Base-by-base conservation (phyloP, 1,140 invertebrate species). In the Liolophura sinensis region DNA sequence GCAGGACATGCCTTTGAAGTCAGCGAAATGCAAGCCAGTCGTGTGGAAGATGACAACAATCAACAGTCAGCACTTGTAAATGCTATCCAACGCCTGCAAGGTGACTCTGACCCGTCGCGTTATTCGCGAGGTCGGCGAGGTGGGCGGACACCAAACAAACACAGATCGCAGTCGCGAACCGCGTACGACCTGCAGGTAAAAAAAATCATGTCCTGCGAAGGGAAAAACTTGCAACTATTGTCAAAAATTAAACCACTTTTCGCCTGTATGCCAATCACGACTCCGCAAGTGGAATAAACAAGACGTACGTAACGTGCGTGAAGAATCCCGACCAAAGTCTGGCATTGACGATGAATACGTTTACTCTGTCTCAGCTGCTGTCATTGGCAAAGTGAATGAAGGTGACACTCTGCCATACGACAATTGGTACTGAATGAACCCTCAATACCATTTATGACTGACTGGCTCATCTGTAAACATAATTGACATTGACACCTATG, bases 221-320 rank as follows among this genome's bases (percentile, higher is more conserved):
- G 52, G 52, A n/a, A 55, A 55, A 55, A 9, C 9, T 11, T 55
- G 52, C 25, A 9, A n/a, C 25, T 55, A 55, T 24, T 55, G 52
- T 55, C n/a, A 7, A 11, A 55, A 55, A n/a, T 22, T n/a, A 11
- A 55, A 55, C n/a, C 52, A 55, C n/a, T 55, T 55, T n/a, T n/a
- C n/a, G n/a, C n/a, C n/a, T n/a, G n/a, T n/a, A n/a, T n/a, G n/a
- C n/a, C n/a, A n/a, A n/a, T n/a, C n/a, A n/a, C n/a, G n/a, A n/a
- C n/a, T n/a, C n/a, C n/a, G n/a, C n/a, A n/a, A n/a, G n/a, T n/a
- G 11, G 9, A n/a, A n/a, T n/a, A n/a, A n/a, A n/a, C n/a, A n/a
- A n/a, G n/a, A 11, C n/a, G n/a, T n/a, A 7, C 25, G 9, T 55
- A 24, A 22, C n/a, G 25, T 22, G n/a, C 7, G n/a, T n/a, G 25